Conservation (phyloP, 1,140 invertebrate species). For the Heliconius hewitsoni region DNA sequence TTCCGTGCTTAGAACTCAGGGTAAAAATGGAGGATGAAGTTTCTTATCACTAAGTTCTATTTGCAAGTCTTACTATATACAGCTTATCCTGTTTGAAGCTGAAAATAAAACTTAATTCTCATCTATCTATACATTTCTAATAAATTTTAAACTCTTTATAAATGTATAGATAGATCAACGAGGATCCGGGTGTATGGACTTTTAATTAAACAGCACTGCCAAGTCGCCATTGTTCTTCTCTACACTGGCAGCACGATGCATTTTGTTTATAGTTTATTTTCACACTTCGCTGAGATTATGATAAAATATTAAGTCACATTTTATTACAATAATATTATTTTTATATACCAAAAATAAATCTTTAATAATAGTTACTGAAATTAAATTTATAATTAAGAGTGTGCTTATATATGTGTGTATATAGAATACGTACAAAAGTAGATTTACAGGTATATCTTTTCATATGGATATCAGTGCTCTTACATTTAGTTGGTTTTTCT, state of each 20-base stretch:
- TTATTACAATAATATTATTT: slow-evolving; percentile 7
- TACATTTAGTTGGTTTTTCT: too few relatives aligned
- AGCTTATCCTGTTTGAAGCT: too few relatives aligned
- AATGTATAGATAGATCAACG: slow-evolving; percentile 2
- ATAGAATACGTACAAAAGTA: too few relatives aligned
- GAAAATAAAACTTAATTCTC: not conserved
- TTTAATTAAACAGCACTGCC: slow-evolving; percentile 12
- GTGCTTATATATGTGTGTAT: not conserved
- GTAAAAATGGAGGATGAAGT: too few relatives aligned
- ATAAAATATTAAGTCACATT: slow-evolving; percentile 2
- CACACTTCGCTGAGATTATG: slow-evolving; percentile 10
- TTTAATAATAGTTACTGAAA: not conserved
- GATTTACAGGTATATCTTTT: too few relatives aligned
- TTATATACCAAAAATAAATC: not conserved
- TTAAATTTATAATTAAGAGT: not conserved
- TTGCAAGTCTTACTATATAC: too few relatives aligned
- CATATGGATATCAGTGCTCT: too few relatives aligned
- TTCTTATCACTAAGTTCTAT: too few relatives aligned
- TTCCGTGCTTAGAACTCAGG: too few relatives aligned
- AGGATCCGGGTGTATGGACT: slow-evolving; percentile 9
- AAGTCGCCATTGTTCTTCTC: not conserved
- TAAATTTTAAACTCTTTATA: not conserved
- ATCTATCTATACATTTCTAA: too few relatives aligned
- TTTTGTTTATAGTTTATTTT: slow-evolving; percentile 10
- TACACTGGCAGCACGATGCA: slow-evolving; percentile 1